Evolutionary conservation across 2,113 vertebrate species (phyloP).

Genomic region (Marmota flaviventris): DNA sequence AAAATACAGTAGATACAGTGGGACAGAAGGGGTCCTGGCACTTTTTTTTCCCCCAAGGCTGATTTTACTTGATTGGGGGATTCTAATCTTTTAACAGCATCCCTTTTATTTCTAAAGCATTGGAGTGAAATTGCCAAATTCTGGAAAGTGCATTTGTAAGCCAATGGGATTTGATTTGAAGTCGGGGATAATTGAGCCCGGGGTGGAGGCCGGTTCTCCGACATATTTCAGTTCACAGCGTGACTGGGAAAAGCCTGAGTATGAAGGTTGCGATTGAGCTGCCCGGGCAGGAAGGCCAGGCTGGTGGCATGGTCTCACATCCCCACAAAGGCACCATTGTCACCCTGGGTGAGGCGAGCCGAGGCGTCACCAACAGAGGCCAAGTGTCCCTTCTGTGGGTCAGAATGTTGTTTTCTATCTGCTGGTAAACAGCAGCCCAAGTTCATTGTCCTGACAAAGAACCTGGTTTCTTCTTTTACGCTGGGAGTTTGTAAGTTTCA

Average conservation of each 20-base stretch:
- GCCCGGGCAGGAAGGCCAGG: conserved; percentile 74
- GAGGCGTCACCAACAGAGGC: conserved; percentile 75
- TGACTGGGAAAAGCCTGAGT: conserved; percentile 66
- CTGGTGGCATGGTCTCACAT: conserved; percentile 27
- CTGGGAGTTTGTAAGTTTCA: background rate
- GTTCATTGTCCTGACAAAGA: conserved; percentile 72
- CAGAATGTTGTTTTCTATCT: conserved; percentile 78
- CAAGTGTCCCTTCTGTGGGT: conserved; percentile 76
- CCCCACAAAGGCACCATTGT: conserved; percentile 86
- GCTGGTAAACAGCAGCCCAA: conserved; percentile 78
- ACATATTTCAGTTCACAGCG: conserved; percentile 71
- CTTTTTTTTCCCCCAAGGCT: background rate
- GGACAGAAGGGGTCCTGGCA: background rate
- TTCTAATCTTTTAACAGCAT: conserved; percentile 48
- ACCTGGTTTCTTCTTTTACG: background rate
- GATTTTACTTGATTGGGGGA: conserved; percentile 36
- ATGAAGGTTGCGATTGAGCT: conserved; percentile 85
- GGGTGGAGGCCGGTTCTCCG: conserved; percentile 27
- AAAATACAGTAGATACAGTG: background rate
- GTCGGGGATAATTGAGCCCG: background rate
- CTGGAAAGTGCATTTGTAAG: conserved; percentile 28
- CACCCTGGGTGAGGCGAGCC: conserved; percentile 55
- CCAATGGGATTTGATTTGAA: background rate
- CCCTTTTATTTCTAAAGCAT: conserved; percentile 40
- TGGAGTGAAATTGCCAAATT: background rate